phyloP scores from a whole-genome alignment of 2,888 invertebrate species.

The Hololepta plana region DNA sequence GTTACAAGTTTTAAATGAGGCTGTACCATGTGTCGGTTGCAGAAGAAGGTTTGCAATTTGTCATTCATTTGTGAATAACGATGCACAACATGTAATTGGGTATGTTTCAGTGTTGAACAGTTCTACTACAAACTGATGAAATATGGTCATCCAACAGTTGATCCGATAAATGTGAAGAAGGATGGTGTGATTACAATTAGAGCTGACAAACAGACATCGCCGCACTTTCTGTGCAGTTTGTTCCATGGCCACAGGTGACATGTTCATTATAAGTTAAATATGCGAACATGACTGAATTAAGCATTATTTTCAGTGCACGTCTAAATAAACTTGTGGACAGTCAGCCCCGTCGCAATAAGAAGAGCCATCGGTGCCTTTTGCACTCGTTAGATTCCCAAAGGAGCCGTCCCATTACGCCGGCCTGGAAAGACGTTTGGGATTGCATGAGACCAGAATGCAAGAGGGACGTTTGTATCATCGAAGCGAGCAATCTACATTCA shows the following conservation, averaged over 20 bases:
- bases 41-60: constrained; percentile 51
- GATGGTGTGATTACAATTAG: constrained; percentile 63
- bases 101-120: constrained; percentile 60
- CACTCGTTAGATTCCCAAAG: constrained; percentile 82
- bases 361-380: constrained; percentile 72
- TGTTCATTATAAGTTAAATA: constrained; percentile 3
- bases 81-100: too few species aligned
- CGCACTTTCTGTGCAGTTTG: constrained; percentile 65
- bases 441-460: constrained; percentile 65
- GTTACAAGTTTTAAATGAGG: constrained; percentile 69
- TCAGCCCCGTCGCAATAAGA: constrained; percentile 69
- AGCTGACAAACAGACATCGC: constrained; percentile 60
- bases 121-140: constrained; percentile 72
- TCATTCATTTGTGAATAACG: too few species aligned
- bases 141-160: constrained; percentile 71
- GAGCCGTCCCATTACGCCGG: constrained; percentile 48
- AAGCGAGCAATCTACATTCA: constrained; percentile 65
- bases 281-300: constrained; percentile 2
- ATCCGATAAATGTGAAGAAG: constrained; percentile 63
- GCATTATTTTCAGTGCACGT: constrained; percentile 37
- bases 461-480: constrained; percentile 73
- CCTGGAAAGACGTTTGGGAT: constrained; percentile 74
- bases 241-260: constrained; percentile 74
- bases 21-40: constrained; percentile 89
- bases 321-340: constrained; percentile 61